Evolutionary conservation across 2,113 vertebrate genomes (phyloP), one percentile per base, ranked within the genome.

Genomic region (Indicator maculatus): DNA sequence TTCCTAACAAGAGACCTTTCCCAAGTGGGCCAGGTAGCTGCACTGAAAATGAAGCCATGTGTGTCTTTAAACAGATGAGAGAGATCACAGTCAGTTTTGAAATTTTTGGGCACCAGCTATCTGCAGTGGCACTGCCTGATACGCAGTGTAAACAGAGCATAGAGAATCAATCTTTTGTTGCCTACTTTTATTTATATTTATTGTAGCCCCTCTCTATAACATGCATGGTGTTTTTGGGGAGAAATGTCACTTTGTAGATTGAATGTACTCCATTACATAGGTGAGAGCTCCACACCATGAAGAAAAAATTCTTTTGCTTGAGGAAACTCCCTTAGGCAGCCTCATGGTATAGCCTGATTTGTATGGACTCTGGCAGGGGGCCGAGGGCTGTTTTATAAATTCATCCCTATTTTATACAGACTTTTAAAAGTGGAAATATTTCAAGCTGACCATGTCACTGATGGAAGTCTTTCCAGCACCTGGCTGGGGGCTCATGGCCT

Each of bases 121-220:
- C 58, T 77, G 72, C 75, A 81, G 16, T 63, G 70, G 47, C 82
- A 38, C 85, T 86, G 87, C 89, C 95, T 77, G 94, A 89, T 81
- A 88, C 0, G 1, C 89, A 65, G 33, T 31, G 88, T 78, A 88
- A 95, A 95, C 76, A 91, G 89, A 95, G 61, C 69, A 81, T 17
- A 93, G 60, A 71, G 8, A 38, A 58, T 47, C 1, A 2, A 79
- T 88, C 47, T 85, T 66, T 52, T 61, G 60, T 73, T 64, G 47
- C n/a, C 56, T 86, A 52, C 56, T 88, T 93, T 83, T 89, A 60
- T 79, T 94, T 89, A 2, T 82, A 20, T 41, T 86, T 80, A 38
- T 77, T 63, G 30, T 30, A 70, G 53, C 28, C 52, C 33, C 39
- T 65, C n/a, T 65, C 59, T 63, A 2, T 16, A 52, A 41, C 1